Evolutionary conservation across 2,113 vertebrate species (phyloP).

Genomic region (Arizona elegans): DNA sequence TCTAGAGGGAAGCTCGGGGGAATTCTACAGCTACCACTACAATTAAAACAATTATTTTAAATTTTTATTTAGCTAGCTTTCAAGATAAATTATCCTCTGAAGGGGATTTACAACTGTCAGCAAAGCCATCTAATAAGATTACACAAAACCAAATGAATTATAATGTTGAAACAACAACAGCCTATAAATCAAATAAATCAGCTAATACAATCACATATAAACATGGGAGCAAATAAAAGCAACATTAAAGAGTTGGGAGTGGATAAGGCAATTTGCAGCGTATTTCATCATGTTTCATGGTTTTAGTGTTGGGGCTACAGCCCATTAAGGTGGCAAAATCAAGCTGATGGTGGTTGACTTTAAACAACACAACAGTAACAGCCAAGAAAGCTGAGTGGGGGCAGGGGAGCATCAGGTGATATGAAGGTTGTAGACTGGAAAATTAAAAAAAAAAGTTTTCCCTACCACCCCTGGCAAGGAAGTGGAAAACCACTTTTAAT

Average conservation of each 20-base stretch:
- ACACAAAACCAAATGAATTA: neutral
- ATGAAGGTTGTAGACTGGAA: neutral
- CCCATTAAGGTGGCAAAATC: neutral
- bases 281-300: neutral
- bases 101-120: neutral
- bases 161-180: neutral
- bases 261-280: neutral
- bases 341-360: neutral
- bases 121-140: neutral
- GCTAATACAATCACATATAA: neutral
- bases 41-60: neutral
- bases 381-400: neutral
- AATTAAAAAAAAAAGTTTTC: neutral
- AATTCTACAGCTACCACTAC: neutral
- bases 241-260: neutral
- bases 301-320: neutral
- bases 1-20: neutral
- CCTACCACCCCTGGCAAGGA: neutral
- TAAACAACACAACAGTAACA: neutral
- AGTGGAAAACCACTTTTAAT: neutral
- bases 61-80: neutral
- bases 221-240: neutral
- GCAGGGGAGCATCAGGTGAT: neutral
- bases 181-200: neutral
- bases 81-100: neutral